A percentile compares a stretch with the other conserved stretches of the same genome.
phyloP scores from a whole-genome alignment of 2,888 invertebrate species.

The Hypomecis atomaria region DNA sequence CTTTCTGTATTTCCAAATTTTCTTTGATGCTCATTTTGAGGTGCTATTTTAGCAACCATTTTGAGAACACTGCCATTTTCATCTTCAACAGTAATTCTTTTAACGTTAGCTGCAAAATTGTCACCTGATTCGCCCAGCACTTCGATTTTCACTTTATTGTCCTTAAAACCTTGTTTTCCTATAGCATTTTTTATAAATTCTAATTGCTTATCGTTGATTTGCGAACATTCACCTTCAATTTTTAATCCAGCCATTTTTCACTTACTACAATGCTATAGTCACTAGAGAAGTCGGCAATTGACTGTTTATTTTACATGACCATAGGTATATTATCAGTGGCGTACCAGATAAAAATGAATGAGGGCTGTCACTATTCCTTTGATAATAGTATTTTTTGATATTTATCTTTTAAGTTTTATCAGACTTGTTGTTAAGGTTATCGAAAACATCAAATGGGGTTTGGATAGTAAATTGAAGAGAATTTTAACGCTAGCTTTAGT shows the following conservation, averaged over 20 bases:
- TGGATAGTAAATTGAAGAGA: too few species aligned
- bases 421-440: too few species aligned
- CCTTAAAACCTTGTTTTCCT: constrained; percentile 34
- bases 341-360: too few species aligned
- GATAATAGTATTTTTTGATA: too few species aligned
- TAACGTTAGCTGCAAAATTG: constrained; percentile 46
- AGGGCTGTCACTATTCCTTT: too few species aligned
- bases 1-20: constrained; percentile 26
- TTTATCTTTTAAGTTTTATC: too few species aligned
- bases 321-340: too few species aligned
- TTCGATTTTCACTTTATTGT: constrained; percentile 34
- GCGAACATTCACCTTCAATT: constrained; percentile 28
- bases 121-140: constrained; percentile 39
- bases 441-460: too few species aligned
- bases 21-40: constrained; percentile 40
- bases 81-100: constrained; percentile 44
- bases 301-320: too few species aligned
- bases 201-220: constrained; percentile 39
- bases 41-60: constrained; percentile 56
- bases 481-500: too few species aligned
- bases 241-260: constrained; percentile 34
- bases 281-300: background rate
- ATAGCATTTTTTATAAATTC: constrained; percentile 33
- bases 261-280: background rate
- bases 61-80: constrained; percentile 44